Conservation (phyloP, 1,140 invertebrate genomes). For the Proctacanthus coquilletti region DNA sequence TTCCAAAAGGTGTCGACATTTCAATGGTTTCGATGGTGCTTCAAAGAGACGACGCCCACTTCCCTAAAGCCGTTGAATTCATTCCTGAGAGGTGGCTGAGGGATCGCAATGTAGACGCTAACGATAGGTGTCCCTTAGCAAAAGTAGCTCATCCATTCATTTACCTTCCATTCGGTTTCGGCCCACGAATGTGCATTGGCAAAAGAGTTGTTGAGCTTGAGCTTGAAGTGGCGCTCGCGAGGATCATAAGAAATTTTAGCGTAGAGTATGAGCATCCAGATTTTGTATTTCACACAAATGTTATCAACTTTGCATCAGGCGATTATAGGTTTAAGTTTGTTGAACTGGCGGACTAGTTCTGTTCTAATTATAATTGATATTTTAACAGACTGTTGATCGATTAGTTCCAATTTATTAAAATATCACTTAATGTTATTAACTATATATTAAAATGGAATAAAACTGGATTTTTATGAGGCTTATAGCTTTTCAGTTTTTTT, state of each 20-base stretch:
- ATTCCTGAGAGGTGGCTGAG: slow-evolving; percentile 42
- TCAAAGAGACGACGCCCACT: slow-evolving; percentile 31
- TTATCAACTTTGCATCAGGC: too few species aligned
- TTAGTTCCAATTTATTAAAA: too few species aligned
- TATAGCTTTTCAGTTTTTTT: too few species aligned
- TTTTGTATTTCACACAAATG: too few species aligned
- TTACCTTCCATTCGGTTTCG: slow-evolving; percentile 43
- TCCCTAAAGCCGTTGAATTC: slow-evolving; percentile 32
- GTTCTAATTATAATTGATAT: too few species aligned
- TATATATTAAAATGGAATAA: too few species aligned
- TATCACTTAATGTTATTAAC: too few species aligned
- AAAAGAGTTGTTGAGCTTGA: slow-evolving; percentile 56
- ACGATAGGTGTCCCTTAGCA: slow-evolving; percentile 11
- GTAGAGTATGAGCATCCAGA: slow-evolving; percentile 33
- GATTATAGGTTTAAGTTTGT: too few species aligned
- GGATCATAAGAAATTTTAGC: slow-evolving; percentile 38
- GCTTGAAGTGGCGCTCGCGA: slow-evolving; percentile 42
- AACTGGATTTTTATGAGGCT: too few species aligned
- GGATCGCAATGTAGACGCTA: slow-evolving; percentile 3
- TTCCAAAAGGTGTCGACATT: slow-evolving; percentile 36
- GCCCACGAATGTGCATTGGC: slow-evolving; percentile 38
- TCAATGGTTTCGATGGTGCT: slow-evolving; percentile 27
- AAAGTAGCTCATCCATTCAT: slow-evolving; percentile 36
- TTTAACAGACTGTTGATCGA: too few species aligned
- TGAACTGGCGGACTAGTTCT: too few species aligned